Percentiles rank a stretch among this genome's conserved stretches.
These are phyloP conservation scores for Campylomormyrus numenius DNA, from an alignment of 2,113 vertebrate genomes.

Conservation along the genomic window DNA sequence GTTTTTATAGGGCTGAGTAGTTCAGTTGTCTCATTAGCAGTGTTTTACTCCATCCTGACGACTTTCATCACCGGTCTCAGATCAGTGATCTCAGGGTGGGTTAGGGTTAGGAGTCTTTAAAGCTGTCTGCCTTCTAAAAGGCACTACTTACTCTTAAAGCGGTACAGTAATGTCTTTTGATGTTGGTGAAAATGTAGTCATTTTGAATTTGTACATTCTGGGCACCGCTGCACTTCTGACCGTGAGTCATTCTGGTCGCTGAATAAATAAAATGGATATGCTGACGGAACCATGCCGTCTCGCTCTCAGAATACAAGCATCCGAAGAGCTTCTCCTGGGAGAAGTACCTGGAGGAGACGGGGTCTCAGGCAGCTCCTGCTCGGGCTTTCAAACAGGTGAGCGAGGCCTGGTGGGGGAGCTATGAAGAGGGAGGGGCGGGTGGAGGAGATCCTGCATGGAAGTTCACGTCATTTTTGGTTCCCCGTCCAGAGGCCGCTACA, in stretches of 20 bases:
- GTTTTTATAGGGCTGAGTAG: background rate
- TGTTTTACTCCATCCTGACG: background rate
- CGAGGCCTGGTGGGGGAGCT: background rate
- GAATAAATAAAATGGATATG: background rate
- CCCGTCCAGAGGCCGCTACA: slow-evolving; percentile 58
- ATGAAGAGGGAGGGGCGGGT: background rate
- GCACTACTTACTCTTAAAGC: background rate
- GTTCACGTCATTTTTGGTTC: background rate
- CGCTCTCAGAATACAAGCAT: slow-evolving; percentile 66
- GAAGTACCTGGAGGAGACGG: slow-evolving; percentile 78
- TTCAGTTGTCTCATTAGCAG: background rate
- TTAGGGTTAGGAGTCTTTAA: background rate
- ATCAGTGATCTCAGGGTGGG: background rate
- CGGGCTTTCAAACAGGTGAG: slow-evolving; percentile 80
- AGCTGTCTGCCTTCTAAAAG: background rate
- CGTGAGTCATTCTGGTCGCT: background rate
- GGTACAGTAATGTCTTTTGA: background rate
- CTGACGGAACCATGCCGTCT: background rate
- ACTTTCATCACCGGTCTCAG: background rate
- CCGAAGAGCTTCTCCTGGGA: slow-evolving; percentile 79
- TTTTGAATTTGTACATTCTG: background rate
- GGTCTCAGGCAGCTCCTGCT: slow-evolving; percentile 76
- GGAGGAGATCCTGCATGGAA: background rate
- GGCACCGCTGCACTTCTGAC: background rate
- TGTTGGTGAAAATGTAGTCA: background rate